These are phyloP conservation scores for Sinocyclocheilus rhinocerous DNA, from an alignment of 2,113 vertebrate species.

Conservation along the genomic window DNA sequence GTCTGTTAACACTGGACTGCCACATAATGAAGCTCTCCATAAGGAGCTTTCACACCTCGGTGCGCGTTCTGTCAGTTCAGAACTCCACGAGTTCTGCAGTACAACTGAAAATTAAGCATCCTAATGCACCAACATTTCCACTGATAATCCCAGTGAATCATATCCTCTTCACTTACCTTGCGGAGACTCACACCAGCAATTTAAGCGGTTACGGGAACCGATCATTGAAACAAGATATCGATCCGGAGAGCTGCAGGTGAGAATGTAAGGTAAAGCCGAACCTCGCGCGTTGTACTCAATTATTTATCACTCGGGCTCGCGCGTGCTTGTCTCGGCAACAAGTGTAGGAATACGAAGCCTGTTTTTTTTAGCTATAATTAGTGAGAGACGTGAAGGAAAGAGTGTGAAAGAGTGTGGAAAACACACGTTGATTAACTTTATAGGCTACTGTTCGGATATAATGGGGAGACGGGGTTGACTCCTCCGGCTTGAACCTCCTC, in stretches of 20 bases:
- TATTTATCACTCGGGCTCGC: constrained; percentile 60
- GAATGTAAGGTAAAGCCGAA: constrained; percentile 35
- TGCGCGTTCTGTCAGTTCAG: background rate
- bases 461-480: background rate
- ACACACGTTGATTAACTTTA: background rate
- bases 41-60: background rate
- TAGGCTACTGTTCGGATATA: background rate
- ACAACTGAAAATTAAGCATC: background rate
- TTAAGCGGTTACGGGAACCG: constrained; percentile 59
- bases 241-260: constrained; percentile 46
- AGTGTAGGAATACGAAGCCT: background rate
- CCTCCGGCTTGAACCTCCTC: too few relatives aligned
- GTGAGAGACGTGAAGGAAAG: background rate
- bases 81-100: background rate
- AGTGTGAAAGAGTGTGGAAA: too few relatives aligned
- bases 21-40: background rate
- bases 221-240: constrained; percentile 70
- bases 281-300: constrained; percentile 62
- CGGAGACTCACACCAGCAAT: constrained; percentile 5
- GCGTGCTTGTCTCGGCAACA: background rate
- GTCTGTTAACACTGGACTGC: background rate
- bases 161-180: background rate
- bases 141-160: background rate
- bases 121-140: background rate
- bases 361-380: background rate